These are phyloP conservation scores for Myotis pilosus DNA, from an alignment of 2,797 vertebrate species.

Conservation along the genomic window DNA sequence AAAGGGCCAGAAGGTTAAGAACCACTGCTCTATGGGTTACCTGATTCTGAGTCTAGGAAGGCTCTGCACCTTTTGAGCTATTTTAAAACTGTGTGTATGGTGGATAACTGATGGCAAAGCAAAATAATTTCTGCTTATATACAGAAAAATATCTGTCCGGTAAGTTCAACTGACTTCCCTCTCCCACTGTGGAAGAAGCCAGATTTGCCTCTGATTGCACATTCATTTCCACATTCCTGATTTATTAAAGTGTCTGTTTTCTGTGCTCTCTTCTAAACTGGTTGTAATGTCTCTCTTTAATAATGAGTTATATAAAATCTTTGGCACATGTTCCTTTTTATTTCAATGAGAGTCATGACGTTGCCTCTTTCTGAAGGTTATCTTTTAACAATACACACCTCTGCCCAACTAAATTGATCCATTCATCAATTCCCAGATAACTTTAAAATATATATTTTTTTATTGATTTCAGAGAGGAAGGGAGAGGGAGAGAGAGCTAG, in stretches of 20 bases:
- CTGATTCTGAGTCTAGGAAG: neutral
- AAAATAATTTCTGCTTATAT: neutral
- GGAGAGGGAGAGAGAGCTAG: no score
- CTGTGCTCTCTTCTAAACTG: neutral
- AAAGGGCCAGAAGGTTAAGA: no score
- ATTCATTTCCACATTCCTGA: neutral
- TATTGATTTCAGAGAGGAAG: no score
- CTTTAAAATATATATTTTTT: neutral
- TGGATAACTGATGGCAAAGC: neutral
- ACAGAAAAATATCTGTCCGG: neutral
- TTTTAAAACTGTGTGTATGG: neutral
- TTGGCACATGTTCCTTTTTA: neutral
- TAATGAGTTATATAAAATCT: neutral
- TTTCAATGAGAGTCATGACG: neutral
- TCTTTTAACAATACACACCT: neutral
- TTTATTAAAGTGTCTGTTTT: neutral
- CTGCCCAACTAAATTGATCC: neutral
- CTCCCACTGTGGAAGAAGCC: neutral
- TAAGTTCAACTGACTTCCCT: neutral
- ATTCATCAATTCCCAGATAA: neutral
- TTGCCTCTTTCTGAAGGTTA: neutral
- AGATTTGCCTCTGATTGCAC: neutral
- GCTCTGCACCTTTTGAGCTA: neutral
- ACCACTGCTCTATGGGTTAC: no score
- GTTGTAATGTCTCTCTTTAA: neutral